Conservation (phyloP, 64 coral and sea anemone species). For the Trachythela sp. region DNA sequence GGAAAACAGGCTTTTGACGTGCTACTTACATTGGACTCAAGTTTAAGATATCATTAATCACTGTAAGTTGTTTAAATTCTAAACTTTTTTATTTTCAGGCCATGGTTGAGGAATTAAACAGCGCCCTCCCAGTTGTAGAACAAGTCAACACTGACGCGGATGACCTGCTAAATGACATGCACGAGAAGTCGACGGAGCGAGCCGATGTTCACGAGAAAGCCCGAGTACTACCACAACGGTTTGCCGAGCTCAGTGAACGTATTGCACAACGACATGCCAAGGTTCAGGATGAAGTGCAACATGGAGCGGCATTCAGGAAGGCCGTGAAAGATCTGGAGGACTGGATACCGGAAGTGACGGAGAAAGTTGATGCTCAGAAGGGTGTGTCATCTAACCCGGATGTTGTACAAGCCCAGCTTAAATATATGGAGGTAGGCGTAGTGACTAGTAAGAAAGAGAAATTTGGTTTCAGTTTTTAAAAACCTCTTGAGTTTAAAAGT, state of each 20-base stretch:
- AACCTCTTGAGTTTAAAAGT: too few relatives aligned
- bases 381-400: neutral
- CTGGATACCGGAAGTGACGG: neutral
- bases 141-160: slow-evolving; percentile 11
- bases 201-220: slow-evolving; percentile 10
- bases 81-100: neutral
- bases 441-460: neutral
- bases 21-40: too few relatives aligned
- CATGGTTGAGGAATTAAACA: slow-evolving; percentile 7
- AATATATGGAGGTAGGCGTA: neutral
- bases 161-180: slow-evolving; percentile 1
- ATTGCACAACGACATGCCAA: neutral
- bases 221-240: neutral
- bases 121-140: neutral
- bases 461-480: neutral
- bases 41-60: too few relatives aligned
- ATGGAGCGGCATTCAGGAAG: neutral
- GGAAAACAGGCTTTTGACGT: too few relatives aligned
- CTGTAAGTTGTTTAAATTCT: neutral
- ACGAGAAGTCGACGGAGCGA: slow-evolving; percentile 8
- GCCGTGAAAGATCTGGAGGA: slow-evolving; percentile 18
- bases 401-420: neutral
- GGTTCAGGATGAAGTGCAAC: slow-evolving; percentile 5
- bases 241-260: slow-evolving; percentile 16
- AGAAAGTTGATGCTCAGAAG: neutral